Base-by-base conservation (phyloP, 2,113 vertebrate species). In the Rhodinocichla rosea region DNA sequence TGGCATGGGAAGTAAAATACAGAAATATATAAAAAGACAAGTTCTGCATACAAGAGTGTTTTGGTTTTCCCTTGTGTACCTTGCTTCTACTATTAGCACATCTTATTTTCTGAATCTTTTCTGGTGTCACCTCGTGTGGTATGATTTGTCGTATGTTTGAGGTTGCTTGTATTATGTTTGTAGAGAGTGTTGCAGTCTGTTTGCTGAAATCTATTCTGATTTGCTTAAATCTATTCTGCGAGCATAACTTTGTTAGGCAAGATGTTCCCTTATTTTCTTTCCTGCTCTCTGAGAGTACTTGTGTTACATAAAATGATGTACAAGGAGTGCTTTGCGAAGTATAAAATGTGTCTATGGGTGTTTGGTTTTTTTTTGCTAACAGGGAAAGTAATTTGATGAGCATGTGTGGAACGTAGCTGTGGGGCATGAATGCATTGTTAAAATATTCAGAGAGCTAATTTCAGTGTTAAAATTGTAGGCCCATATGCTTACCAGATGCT, bases 401-500 rank as follows among this genome's bases (percentile, higher is more conserved):
- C 50, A 6, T 74, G 52, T 55, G 35, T 77, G 59, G 90, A 96
- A 88, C 15, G 65, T 95, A 80, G 83, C 93, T 96, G 82, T 67
- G 65, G 85, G 85, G 35, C 74, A 52, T 52, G 42, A 39, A 13
- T 83, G n/a, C 47, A 33, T 95, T 96, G 96, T 95, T 96, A 96
- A 97, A 96, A 90, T 97, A 90, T 84, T 83, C 49, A 39, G 79
- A 74, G 80, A 91, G 53, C 86, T 96, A 59, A 92, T 97, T 96
- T 97, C 10, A 1, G 44, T 79, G 53, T 79, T 77, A 88, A 70
- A 96, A 89, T 95, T 52, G 80, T 93, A 94, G 92, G 53, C 91
- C 84, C 94, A 56, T 94, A 60, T 93, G 95, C 75, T 91, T 97
- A 97, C 93, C 95, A 97, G 91, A 90, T 97, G 95, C 83, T 92